Evolutionary conservation across 1,140 invertebrate genomes (phyloP).

Genomic region (Drosophila sp.): DNA sequence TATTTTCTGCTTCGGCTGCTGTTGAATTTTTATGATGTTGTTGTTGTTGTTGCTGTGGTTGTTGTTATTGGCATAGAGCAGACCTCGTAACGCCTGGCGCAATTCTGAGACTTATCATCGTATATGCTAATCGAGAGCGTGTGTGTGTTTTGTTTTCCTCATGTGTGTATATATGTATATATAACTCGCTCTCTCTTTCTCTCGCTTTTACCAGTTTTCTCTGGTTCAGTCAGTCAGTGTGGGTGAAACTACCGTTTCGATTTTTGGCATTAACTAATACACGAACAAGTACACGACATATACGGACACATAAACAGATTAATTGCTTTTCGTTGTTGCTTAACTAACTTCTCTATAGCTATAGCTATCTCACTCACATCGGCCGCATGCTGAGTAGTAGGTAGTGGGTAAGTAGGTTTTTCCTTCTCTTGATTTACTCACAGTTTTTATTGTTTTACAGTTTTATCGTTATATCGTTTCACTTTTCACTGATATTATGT

Average conservation of each 20-base stretch:
- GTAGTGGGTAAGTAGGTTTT: constrained; percentile 2
- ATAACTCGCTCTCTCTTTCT: neutral
- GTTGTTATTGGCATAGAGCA: constrained; percentile 57
- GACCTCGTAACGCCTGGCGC: constrained; percentile 57
- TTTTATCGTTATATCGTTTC: constrained; percentile 22
- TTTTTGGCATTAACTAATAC: constrained; percentile 80
- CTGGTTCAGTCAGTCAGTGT: constrained; percentile 32
- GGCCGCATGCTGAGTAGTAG: constrained; percentile 27
- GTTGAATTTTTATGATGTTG: constrained; percentile 13
- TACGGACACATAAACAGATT: constrained; percentile 67
- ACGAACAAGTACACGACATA: constrained; percentile 45
- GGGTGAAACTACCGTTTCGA: constrained; percentile 67
- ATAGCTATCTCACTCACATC: constrained; percentile 42
- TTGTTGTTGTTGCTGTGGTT: constrained; percentile 45
- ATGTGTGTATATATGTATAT: neutral
- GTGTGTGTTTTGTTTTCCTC: constrained; percentile 16
- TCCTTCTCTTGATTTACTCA: neutral
- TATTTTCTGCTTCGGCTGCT: constrained; percentile 16
- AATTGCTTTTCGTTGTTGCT: constrained; percentile 76
- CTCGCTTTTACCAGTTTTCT: neutral
- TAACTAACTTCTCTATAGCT: constrained; percentile 9
- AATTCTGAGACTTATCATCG: constrained; percentile 68
- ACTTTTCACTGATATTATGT: constrained; percentile 25
- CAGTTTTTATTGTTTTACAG: constrained; percentile 38
- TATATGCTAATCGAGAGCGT: constrained; percentile 35